Evolutionary conservation across 2,888 invertebrate genomes (phyloP), one percentile per base, ranked within the genome.

Genomic region (Lomographa bimaculata): DNA sequence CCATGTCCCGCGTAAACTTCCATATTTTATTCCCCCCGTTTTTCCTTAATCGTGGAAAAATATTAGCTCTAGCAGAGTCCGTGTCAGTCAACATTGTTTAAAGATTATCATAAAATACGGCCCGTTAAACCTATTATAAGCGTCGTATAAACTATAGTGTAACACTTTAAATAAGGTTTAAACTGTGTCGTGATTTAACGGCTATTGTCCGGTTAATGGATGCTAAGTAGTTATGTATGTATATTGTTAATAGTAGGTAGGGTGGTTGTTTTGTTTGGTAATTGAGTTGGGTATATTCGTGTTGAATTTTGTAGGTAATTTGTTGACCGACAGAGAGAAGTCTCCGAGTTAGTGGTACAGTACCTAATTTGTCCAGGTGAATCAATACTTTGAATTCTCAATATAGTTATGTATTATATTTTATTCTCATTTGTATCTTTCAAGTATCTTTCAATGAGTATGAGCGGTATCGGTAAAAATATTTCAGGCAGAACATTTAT

Each of bases 91-190:
- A 28, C 34, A 38, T 38, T 39, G 40, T 46, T 39, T 39, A 27
- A 37, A 53, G 49, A 60, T 62, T 57, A 62, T 53, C 54, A 46
- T 55, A 44, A 57, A 53, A 50, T 58, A 57, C 52, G 46, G 52
- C 46, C 28, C 17, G 34, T 48, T 40, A 46, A 45, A 34, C 39
- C 14, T 42, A 42, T 42, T 42, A 42, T 36, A 7, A 35, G 41
- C 16, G 27, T 19, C 7, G 30, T 12, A 26, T 41, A 36, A 42
- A 36, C 30, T 29, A 12, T 8, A 26, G 42, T 32, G 26, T 35
- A 35, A 33, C 35, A 4, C 26, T 27, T 30, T 36, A 35, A 40
- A 34, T 28, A 34, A 16, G 18, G 34, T 6, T 40, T 29, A 25
- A 41, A 37, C 37, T 33, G 29, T 37, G 41, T 41, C 21, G 34